A percentile compares a stretch with the other conserved stretches of the same genome.
These are phyloP conservation scores for Nilaparvata lugens DNA, from an alignment of 1,140 invertebrate species.

Conservation along the genomic window DNA sequence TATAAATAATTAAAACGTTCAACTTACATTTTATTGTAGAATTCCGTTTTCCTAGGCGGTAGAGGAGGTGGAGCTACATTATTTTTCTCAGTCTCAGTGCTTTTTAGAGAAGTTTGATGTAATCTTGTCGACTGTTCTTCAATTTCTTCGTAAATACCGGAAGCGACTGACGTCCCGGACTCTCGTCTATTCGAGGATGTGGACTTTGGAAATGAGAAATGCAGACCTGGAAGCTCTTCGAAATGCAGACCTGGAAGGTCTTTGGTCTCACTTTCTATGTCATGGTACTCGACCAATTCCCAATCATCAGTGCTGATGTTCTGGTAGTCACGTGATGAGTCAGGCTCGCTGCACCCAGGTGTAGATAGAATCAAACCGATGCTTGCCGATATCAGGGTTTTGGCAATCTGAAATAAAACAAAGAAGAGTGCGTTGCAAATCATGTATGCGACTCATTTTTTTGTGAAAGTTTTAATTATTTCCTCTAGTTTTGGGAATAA, in stretches of 20 bases:
- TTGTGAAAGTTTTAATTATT: no score
- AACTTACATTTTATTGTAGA: background rate
- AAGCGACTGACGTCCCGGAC: slow-evolving; percentile 41
- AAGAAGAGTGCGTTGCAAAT: no score
- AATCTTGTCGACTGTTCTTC: slow-evolving; percentile 21
- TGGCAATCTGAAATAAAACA: slow-evolving; percentile 24
- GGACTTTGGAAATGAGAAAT: slow-evolving; percentile 22
- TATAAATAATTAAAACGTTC: no score
- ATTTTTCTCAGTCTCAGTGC: background rate
- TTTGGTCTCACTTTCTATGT: slow-evolving; percentile 23
- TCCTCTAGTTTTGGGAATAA: no score
- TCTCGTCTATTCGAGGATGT: slow-evolving; percentile 31
- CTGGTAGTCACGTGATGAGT: slow-evolving; percentile 24
- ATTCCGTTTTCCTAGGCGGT: slow-evolving; percentile 33
- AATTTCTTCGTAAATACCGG: slow-evolving; percentile 40
- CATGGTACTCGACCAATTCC: slow-evolving; percentile 16
- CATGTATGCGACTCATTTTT: no score
- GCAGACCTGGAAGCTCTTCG: background rate
- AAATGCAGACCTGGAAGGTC: background rate
- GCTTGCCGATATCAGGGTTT: slow-evolving; percentile 33
- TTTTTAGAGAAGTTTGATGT: background rate
- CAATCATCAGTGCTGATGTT: slow-evolving; percentile 9
- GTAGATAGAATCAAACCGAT: slow-evolving; percentile 35
- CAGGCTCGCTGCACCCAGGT: slow-evolving; percentile 35
- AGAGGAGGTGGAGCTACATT: slow-evolving; percentile 33